Conservation (phyloP, 2,797 vertebrate species). For the Typhlichthys eigenmanni region DNA sequence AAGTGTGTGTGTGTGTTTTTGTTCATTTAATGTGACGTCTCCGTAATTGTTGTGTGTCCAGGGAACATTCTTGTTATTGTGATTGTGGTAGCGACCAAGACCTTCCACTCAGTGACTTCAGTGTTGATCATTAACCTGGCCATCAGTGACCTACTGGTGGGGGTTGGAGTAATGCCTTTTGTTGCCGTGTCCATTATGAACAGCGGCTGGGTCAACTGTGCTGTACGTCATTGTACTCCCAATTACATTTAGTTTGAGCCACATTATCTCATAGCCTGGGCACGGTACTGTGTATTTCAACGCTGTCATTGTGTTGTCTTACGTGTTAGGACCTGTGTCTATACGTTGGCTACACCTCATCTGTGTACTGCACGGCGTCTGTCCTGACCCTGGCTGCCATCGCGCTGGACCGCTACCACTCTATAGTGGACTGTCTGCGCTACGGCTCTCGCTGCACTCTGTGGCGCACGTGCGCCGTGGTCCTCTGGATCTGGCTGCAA, state of each 20-base stretch:
- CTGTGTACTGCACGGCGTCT: conserved; percentile 83
- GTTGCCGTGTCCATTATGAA: conserved; percentile 79
- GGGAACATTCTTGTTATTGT: conserved; percentile 82
- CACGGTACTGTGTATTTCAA: not conserved
- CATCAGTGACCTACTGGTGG: conserved; percentile 82
- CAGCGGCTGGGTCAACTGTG: conserved; percentile 70
- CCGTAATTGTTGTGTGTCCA: conserved; percentile 35
- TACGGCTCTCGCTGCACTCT: conserved; percentile 79
- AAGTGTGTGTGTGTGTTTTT: conserved; percentile 6
- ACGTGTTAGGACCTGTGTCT: conserved; percentile 74
- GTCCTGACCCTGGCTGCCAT: conserved; percentile 82
- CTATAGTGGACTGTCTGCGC: conserved; percentile 82
- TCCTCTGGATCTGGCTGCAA: conserved; percentile 85
- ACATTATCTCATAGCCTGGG: too few species aligned
- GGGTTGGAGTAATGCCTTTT: conserved; percentile 82
- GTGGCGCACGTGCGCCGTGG: conserved; percentile 69
- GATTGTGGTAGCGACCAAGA: conserved; percentile 80
- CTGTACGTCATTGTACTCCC: conserved; percentile 59
- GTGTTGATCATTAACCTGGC: conserved; percentile 84
- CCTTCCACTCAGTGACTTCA: conserved; percentile 78
- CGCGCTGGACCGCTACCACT: conserved; percentile 82
- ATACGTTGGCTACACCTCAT: conserved; percentile 84
- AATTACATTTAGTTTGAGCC: not conserved
- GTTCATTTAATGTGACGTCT: not conserved
- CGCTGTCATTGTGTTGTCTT: conserved; percentile 13